Evolutionary conservation across 2,797 vertebrate species (phyloP), one percentile per base, ranked within the genome.

Genomic region (Thunnus albacares): DNA sequence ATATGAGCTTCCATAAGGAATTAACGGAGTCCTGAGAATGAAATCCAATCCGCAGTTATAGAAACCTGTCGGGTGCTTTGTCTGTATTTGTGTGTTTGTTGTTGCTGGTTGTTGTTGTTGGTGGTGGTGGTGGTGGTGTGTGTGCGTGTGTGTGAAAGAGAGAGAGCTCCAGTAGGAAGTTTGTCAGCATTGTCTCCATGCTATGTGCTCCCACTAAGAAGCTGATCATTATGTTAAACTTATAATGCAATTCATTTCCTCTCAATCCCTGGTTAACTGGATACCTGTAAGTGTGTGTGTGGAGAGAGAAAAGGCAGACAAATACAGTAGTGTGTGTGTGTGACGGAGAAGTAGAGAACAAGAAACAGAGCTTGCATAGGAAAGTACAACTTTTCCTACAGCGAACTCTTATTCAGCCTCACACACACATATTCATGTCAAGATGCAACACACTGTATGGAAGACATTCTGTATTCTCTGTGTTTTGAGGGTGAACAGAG

Each of bases 1-100:
- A 92, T 94, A 89, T 67, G 70, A 81, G 82, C 91, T 87, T 88
- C 93, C 86, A 90, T 71, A 77, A 92, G 88, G 92, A 92, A 91
- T 93, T 91, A 93, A 94, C 90, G 89, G 84, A 77, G 71, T 85
- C 86, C 87, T 68, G 85, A 83, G 85, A 94, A 93, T 85, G 80
- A 90, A 93, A 94, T 88, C 77, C 81, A 90, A 87, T 91, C 75
- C 71, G 66, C 79, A 80, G 85, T 88, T 87, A 80, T 67, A 85
- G 65, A 60, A n/a, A 24, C 56, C 73, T 77, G 56, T 57, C 18
- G 20, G 76, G 60, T 38, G 75, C 45, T 86, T 69, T 83, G 67
- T 64, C 61, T 38, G 28, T 62, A n/a, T 83, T 71, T 64, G n/a
- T 28, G 51, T 58, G 58, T 68, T 82, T 82, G 60, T 67, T 68